Conservation (phyloP, 2,797 vertebrate species). For the Xerus rutilus region DNA sequence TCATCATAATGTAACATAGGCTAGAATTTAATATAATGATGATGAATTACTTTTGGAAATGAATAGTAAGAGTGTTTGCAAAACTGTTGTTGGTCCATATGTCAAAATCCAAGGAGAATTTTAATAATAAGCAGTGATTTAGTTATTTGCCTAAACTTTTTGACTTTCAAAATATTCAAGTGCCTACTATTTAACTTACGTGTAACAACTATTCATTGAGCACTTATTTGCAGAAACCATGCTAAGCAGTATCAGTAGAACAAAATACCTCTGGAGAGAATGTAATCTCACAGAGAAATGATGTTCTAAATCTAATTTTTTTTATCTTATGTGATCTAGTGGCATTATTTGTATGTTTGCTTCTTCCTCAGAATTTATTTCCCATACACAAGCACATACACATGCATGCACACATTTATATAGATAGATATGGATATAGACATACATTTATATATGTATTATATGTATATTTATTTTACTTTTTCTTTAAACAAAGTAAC, state of each 20-base stretch:
- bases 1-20: background rate
- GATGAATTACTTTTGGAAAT: background rate
- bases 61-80: background rate
- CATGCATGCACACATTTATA: background rate
- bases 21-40: background rate
- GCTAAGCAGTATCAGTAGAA: background rate
- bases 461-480: background rate
- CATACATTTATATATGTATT: background rate
- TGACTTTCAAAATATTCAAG: conserved; percentile 4
- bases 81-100: background rate
- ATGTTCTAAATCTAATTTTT: background rate
- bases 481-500: background rate
- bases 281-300: background rate
- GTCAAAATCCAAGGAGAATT: conserved; percentile 11
- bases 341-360: background rate
- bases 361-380: background rate
- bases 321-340: background rate
- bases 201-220: background rate
- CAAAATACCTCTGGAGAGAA: background rate
- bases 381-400: background rate
- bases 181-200: background rate
- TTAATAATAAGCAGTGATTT: background rate
- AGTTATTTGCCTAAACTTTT: background rate
- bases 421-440: too few species aligned
- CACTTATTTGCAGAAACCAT: background rate